Conservation (phyloP, 2,797 vertebrate species). For the Spatula clypeata region DNA sequence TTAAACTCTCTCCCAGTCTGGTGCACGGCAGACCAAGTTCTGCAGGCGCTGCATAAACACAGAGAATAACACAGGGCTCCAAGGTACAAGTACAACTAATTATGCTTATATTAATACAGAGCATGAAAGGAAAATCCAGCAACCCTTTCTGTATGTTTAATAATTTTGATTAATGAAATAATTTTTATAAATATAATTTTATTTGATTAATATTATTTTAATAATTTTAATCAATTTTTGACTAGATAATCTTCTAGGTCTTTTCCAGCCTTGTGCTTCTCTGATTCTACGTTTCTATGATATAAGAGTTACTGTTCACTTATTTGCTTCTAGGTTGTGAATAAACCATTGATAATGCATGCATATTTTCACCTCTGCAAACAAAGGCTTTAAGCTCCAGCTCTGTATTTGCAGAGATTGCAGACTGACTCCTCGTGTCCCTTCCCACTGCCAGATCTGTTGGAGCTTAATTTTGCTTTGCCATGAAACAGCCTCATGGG, state of each 20-base stretch:
- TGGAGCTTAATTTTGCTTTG: not conserved
- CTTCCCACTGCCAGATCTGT: not conserved
- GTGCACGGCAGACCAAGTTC: not conserved
- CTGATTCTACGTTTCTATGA: no score
- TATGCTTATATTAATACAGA: not conserved
- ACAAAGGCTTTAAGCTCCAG: not conserved
- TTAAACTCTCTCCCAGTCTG: not conserved
- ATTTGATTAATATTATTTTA: no score
- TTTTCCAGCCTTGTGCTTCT: no score
- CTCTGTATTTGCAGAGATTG: not conserved
- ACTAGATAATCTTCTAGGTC: no score
- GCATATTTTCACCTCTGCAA: not conserved
- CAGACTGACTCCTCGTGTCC: rapidly evolving
- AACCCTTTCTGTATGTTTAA: not conserved
- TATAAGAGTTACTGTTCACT: not conserved
- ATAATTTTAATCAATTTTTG: no score
- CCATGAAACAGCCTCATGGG: not conserved
- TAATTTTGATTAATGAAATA: no score
- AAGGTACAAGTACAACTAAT: not conserved
- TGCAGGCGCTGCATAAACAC: not conserved
- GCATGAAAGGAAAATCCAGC: not conserved
- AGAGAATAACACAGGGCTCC: not conserved
- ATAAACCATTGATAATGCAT: rapidly evolving
- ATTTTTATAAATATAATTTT: no score
- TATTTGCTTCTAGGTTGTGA: not conserved